phyloP scores from a whole-genome alignment of 2,888 invertebrate species.

The Amaurobius ferox region DNA sequence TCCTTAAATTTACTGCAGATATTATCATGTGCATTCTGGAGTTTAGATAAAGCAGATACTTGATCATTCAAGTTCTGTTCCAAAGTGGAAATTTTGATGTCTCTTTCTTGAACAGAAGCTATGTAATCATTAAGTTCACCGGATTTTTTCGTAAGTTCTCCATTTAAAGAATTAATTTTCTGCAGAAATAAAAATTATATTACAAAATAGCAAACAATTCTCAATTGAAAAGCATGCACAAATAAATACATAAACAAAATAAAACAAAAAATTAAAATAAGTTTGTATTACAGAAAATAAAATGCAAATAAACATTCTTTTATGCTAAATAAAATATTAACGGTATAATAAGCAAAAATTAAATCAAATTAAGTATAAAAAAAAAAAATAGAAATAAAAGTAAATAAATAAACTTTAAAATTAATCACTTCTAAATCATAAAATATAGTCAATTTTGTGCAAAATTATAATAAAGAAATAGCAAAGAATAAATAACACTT shows the following conservation, averaged over 20 bases:
- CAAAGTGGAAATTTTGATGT: constrained; percentile 17
- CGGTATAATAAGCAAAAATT: no score
- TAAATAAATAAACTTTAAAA: no score
- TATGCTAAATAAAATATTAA: no score
- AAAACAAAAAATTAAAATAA: neutral
- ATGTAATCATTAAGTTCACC: constrained; percentile 25
- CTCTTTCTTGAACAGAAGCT: constrained; percentile 37
- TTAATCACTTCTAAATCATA: no score
- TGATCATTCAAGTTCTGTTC: constrained; percentile 31
- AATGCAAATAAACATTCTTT: no score
- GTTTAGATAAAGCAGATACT: constrained; percentile 4
- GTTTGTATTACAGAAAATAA: no score
- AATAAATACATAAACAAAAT: neutral
- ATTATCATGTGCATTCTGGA: constrained; percentile 16
- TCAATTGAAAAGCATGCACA: neutral
- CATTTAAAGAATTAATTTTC: constrained; percentile 37
- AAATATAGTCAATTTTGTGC: no score
- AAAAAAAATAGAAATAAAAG: no score
- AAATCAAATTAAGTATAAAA: no score
- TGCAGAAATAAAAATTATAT: constrained; percentile 31
- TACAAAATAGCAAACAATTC: neutral
- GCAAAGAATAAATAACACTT: no score
- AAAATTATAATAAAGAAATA: no score
- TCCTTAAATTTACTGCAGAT: constrained; percentile 25
- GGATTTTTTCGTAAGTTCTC: constrained; percentile 40